Conservation (phyloP, 2,888 invertebrate species). For the Tetragonula carbonaria region DNA sequence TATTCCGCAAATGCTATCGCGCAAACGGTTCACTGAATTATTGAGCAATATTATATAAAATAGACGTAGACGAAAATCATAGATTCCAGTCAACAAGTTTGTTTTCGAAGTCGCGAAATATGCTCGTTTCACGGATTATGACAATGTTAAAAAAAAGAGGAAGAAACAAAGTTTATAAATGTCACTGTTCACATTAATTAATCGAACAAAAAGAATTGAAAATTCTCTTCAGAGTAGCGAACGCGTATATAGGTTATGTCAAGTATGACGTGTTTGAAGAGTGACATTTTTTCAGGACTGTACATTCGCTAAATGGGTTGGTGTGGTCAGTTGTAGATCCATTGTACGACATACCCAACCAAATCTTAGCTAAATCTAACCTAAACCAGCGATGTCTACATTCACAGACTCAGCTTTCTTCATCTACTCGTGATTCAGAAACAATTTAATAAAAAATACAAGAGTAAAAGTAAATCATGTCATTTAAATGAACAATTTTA, state of each 20-base stretch:
- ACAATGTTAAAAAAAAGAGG: conserved; percentile 6
- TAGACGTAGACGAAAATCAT: conserved; percentile 5
- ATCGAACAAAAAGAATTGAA: conserved; percentile 69
- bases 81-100: conserved; percentile 24
- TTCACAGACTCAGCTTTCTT: conserved; percentile 93
- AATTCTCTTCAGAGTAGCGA: conserved; percentile 81
- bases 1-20: conserved; percentile 40
- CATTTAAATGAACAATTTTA: neutral
- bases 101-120: conserved; percentile 52
- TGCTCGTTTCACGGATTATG: conserved; percentile 16
- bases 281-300: conserved; percentile 84
- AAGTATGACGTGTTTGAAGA: conserved; percentile 81
- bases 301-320: conserved; percentile 84
- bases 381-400: conserved; percentile 95
- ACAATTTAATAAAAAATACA: conserved; percentile 47
- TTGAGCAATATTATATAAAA: conserved; percentile 20
- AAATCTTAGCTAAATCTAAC: conserved; percentile 83
- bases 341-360: conserved; percentile 96
- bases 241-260: conserved; percentile 82
- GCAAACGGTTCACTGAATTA: conserved; percentile 13
- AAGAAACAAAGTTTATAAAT: conserved; percentile 37
- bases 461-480: neutral
- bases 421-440: conserved; percentile 96
- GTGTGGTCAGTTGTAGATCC: conserved; percentile 93
- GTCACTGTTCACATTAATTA: conserved; percentile 75